phyloP scores from a whole-genome alignment of 2,113 vertebrate species.

The Pelodiscus sinensis region DNA sequence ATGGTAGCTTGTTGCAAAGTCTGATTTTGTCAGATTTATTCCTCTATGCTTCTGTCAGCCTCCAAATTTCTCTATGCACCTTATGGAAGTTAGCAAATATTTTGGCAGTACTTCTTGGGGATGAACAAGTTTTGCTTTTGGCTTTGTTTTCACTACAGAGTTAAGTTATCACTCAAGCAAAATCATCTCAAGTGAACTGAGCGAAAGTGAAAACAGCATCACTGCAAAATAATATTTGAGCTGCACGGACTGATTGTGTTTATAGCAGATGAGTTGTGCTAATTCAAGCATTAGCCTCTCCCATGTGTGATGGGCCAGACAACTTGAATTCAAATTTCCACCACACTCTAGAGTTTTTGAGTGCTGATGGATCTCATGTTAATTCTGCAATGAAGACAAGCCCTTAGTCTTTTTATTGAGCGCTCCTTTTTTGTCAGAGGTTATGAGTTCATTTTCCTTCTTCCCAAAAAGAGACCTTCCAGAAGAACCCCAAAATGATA shows the following conservation, averaged over 20 bases:
- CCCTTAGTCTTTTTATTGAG: background rate
- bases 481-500: background rate
- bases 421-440: background rate
- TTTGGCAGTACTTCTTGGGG: background rate
- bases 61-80: background rate
- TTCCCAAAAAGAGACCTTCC: background rate
- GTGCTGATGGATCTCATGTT: background rate
- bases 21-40: background rate
- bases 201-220: background rate
- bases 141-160: background rate
- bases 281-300: background rate
- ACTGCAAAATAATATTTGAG: background rate
- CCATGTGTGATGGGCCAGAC: background rate
- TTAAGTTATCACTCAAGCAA: background rate
- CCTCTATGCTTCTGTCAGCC: background rate
- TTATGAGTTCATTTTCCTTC: slow-evolving; percentile 38
- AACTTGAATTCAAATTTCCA: background rate
- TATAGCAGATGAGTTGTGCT: background rate
- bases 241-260: background rate
- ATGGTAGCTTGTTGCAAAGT: background rate
- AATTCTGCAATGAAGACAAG: background rate
- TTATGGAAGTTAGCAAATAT: background rate
- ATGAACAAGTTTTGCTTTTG: background rate
- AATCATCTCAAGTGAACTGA: background rate
- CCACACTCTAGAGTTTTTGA: background rate